A percentile compares a stretch with the other conserved stretches of the same genome.
These are phyloP conservation scores for Apotomis capreana DNA, from an alignment of 2,888 invertebrate genomes.

Conservation along the genomic window DNA sequence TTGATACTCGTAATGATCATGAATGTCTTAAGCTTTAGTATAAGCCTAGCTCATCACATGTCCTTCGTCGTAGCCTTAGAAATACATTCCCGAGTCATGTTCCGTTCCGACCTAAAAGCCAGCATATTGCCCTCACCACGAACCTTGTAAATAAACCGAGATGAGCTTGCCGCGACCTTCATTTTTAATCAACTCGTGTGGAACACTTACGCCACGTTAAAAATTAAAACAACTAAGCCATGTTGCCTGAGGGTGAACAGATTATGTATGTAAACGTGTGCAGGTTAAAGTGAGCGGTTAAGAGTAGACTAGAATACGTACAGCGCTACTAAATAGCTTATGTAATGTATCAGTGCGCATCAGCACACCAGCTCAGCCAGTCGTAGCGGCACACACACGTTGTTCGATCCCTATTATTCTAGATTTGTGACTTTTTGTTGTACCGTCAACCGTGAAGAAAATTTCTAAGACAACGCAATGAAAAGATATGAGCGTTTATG, in stretches of 20 bases:
- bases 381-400: too few relatives aligned
- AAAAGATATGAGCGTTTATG: too few relatives aligned
- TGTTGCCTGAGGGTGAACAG: background rate
- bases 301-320: background rate
- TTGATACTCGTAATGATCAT: too few relatives aligned
- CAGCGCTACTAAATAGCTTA: background rate
- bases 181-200: conserved; percentile 39
- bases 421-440: too few relatives aligned
- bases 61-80: background rate
- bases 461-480: too few relatives aligned
- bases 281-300: too few relatives aligned
- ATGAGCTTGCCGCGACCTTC: conserved; percentile 24
- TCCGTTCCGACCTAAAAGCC: background rate
- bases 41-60: too few relatives aligned
- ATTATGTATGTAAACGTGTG: background rate
- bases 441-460: too few relatives aligned
- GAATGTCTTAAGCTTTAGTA: too few relatives aligned
- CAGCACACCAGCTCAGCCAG: too few relatives aligned
- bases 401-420: too few relatives aligned
- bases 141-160: conserved; percentile 26
- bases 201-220: conserved; percentile 35
- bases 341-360: too few relatives aligned
- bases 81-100: background rate
- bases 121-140: background rate
- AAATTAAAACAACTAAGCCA: conserved; percentile 34